phyloP scores from a whole-genome alignment of 2,113 vertebrate genomes.

The Malaclemys terrapin region DNA sequence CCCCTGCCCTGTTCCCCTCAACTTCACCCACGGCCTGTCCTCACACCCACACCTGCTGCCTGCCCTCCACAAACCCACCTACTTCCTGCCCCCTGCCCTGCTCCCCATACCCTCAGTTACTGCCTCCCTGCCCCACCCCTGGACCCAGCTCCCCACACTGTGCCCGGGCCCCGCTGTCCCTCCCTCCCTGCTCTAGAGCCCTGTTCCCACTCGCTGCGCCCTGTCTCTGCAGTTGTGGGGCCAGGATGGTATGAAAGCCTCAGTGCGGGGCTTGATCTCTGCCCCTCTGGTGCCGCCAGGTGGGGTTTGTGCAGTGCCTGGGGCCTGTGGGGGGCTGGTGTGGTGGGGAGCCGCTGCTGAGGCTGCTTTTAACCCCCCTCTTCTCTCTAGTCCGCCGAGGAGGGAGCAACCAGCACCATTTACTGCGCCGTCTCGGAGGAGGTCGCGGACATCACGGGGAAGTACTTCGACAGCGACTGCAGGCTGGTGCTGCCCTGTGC shows the following conservation, averaged over 20 bases:
- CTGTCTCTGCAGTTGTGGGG: background rate
- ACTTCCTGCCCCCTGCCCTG: too few relatives aligned
- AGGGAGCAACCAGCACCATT: constrained; percentile 85
- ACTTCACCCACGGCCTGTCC: too few relatives aligned
- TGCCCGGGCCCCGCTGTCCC: too few relatives aligned
- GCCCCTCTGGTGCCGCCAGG: too few relatives aligned
- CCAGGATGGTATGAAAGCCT: too few relatives aligned
- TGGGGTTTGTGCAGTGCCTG: too few relatives aligned
- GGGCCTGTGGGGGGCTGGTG: background rate
- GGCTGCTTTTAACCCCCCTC: background rate
- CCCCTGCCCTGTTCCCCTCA: too few relatives aligned
- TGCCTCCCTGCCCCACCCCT: background rate
- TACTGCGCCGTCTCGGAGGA: constrained; percentile 88
- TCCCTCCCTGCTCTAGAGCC: background rate
- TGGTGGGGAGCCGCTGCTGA: too few relatives aligned
- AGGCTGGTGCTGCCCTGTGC: constrained; percentile 75
- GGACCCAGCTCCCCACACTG: background rate
- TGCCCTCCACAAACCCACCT: too few relatives aligned
- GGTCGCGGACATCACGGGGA: constrained; percentile 83
- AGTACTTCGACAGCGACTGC: constrained; percentile 88
- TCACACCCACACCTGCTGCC: too few relatives aligned
- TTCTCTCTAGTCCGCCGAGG: constrained; percentile 77
- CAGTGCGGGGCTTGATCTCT: too few relatives aligned
- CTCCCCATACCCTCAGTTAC: too few relatives aligned
- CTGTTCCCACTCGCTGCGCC: background rate